Conservation (phyloP, 2,888 invertebrate species). For the Synanthedon formicaeformis region DNA sequence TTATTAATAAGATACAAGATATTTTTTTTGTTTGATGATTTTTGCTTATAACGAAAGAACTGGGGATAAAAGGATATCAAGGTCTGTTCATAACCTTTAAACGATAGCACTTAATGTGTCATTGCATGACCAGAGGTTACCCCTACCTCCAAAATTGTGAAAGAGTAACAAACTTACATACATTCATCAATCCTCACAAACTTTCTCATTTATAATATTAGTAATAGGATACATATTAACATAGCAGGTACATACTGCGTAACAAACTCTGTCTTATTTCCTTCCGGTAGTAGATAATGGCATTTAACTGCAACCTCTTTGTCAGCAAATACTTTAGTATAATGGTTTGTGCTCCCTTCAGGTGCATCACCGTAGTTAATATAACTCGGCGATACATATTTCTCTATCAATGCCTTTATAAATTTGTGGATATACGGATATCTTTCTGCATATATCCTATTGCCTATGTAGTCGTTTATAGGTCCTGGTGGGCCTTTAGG, state of each 20-base stretch:
- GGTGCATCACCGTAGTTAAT: slow-evolving; percentile 29
- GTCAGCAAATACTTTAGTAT: slow-evolving; percentile 32
- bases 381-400: slow-evolving; percentile 41
- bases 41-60: no score
- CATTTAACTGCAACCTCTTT: slow-evolving; percentile 48
- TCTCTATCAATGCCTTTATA: slow-evolving; percentile 36
- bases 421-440: slow-evolving; percentile 49
- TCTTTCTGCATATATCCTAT: slow-evolving; percentile 40
- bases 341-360: slow-evolving; percentile 31
- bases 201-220: no score
- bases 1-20: no score
- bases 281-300: slow-evolving; percentile 29
- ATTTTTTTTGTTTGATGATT: no score
- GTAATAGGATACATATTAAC: no score
- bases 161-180: no score
- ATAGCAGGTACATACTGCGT: slow-evolving; percentile 27
- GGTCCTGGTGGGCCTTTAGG: slow-evolving; percentile 1
- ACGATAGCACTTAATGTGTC: no score
- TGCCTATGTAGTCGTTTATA: slow-evolving; percentile 30
- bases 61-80: no score
- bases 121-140: no score
- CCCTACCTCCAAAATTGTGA: no score
- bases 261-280: slow-evolving; percentile 29
- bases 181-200: no score
- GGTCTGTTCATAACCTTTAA: no score